Percentiles rank a stretch among this genome's conserved stretches.
Conservation (phyloP, 1,140 invertebrate species). For the Nomia melanderi region DNA sequence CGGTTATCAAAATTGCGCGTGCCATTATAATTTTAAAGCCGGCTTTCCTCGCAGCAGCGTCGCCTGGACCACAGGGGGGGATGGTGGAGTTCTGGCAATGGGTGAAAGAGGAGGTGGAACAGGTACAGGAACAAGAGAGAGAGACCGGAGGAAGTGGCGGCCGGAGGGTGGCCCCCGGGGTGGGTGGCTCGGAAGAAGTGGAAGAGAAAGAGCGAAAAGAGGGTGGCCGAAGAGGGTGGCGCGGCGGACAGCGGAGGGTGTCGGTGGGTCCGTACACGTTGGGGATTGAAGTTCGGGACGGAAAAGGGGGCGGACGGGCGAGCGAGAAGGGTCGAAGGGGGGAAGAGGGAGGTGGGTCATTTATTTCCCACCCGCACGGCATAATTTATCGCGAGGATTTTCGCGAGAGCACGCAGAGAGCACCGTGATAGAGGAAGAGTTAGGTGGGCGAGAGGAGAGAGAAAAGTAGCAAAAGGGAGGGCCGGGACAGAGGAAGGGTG, state of each 20-base stretch:
- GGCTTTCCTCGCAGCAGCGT: slow-evolving; percentile 77
- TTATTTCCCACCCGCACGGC: slow-evolving; percentile 80
- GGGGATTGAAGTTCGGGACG: slow-evolving; percentile 70
- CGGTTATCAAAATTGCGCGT: slow-evolving; percentile 81
- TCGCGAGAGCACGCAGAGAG: slow-evolving; percentile 80
- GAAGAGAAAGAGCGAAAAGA: no score
- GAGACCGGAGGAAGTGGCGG: slow-evolving; percentile 40
- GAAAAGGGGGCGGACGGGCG: slow-evolving; percentile 44
- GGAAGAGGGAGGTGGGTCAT: slow-evolving; percentile 78
- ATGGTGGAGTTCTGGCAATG: slow-evolving; percentile 53
- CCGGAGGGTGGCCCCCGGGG: slow-evolving; percentile 57
- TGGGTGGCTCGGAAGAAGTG: slow-evolving; percentile 33
- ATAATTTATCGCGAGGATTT: slow-evolving; percentile 82
- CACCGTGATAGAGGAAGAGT: slow-evolving; percentile 63
- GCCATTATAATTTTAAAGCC: slow-evolving; percentile 82
- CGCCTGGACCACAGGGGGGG: slow-evolving; percentile 69
- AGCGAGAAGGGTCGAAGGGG: slow-evolving; percentile 73
- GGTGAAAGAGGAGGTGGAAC: slow-evolving; percentile 39
- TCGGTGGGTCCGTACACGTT: slow-evolving; percentile 69
- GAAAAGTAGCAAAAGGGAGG: slow-evolving; percentile 52
- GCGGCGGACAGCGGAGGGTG: slow-evolving; percentile 61
- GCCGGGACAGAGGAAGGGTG: slow-evolving; percentile 39
- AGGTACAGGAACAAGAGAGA: slow-evolving; percentile 34
- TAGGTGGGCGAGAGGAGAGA: slow-evolving; percentile 57
- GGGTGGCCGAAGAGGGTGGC: slow-evolving; percentile 41